phyloP scores from a whole-genome alignment of 2,888 invertebrate species.

The Pachymerium ferrugineum region DNA sequence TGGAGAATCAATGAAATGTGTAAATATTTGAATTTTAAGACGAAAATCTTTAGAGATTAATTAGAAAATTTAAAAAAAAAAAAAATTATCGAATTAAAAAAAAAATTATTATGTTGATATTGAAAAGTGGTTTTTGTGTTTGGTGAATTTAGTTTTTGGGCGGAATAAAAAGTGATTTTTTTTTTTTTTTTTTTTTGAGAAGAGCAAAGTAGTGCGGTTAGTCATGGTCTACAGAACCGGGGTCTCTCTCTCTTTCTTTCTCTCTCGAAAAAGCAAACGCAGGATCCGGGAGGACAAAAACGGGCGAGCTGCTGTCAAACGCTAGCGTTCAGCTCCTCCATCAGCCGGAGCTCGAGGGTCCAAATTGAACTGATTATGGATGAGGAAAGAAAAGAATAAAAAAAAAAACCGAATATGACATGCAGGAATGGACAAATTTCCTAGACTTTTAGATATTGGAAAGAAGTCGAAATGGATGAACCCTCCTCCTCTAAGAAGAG shows the following conservation, averaged over 20 bases:
- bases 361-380: slow-evolving; percentile 13
- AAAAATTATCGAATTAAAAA: neutral
- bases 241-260: slow-evolving; percentile 7
- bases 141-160: neutral
- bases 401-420: neutral
- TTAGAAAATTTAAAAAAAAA: neutral
- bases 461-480: neutral
- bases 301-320: slow-evolving; percentile 13
- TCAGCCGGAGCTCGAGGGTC: slow-evolving; percentile 13
- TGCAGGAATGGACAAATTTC: slow-evolving; percentile 8
- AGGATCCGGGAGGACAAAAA: slow-evolving; percentile 7
- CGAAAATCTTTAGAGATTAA: too few species aligned
- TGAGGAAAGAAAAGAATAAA: slow-evolving; percentile 1
- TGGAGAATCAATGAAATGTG: neutral
- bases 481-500: neutral
- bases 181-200: neutral
- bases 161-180: neutral
- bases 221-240: slow-evolving; percentile 13
- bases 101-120: neutral
- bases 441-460: neutral
- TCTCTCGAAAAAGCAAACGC: slow-evolving; percentile 4
- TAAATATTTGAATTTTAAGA: neutral
- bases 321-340: slow-evolving; percentile 8
- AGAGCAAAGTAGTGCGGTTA: slow-evolving; percentile 13
- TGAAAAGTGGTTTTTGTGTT: neutral